Base-by-base conservation (phyloP, 2,888 invertebrate genomes). In the Gnatocerus cornutus region DNA sequence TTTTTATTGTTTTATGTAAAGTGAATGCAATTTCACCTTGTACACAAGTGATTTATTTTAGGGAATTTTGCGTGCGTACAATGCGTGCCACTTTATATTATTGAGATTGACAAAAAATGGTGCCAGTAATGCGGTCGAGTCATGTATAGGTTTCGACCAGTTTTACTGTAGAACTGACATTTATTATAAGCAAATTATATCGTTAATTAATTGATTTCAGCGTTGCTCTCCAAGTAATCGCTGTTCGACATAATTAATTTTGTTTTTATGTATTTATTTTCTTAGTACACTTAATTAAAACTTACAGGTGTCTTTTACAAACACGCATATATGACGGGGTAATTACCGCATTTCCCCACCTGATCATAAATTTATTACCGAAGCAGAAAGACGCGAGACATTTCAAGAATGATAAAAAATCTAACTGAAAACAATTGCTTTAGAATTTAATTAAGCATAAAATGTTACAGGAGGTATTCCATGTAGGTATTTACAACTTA, bases 21-120 rank as follows among this genome's bases (percentile, higher is more conserved):
- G 46, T 46, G 21, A 46, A 41, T 29, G 48, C 30, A 16, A 27
- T 29, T 55, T 13, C 14, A 39, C 50, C 50, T 50, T 50, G 39
- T 55, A 14, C 29, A 10, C 2, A n/a, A 13, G 41, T 56, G 56
- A 56, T 56, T 56, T 56, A 56, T 56, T 56, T 56, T 56, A 4
- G 41, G 41, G 39, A 41, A 21, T 41, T 33, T 56, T 27, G 56
- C 56, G 56, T 53, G 53, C 9, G 33, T 30, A 12, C 3, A 30
- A 16, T 53, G 53, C 53, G 53, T 53, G 53, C 29, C 53, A 30
- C 14, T 53, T 7, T 13, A 2, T 13, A 33, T 53, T 27, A 53
- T 33, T 53, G 12, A 50, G n/a, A 50, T 53, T 33, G 53, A 53
- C 53, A 53, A 53, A 53, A 53, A 53, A 29, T 29, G n/a, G 29